Evolutionary conservation across 2,797 vertebrate species (phyloP).

Genomic region (Epinephelus awoara): DNA sequence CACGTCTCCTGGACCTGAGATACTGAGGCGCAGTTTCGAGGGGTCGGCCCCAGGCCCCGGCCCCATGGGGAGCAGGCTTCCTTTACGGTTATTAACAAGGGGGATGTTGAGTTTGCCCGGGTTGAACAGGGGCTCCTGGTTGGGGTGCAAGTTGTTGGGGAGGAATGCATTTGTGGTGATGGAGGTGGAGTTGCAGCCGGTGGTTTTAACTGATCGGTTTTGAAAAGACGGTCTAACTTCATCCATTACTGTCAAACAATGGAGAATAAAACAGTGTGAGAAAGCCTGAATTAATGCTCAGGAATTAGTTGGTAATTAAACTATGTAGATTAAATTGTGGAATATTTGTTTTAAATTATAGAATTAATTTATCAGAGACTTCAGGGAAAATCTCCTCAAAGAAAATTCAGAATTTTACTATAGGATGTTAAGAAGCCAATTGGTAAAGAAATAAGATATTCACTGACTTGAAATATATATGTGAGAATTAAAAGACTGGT

Average conservation of each 20-base stretch:
- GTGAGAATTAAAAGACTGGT: neutral
- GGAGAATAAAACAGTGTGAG: constrained; percentile 81
- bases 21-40: constrained; percentile 83
- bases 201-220: constrained; percentile 90
- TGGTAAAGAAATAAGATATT: neutral
- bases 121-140: constrained; percentile 80
- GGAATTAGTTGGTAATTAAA: constrained; percentile 17
- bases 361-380: constrained; percentile 12
- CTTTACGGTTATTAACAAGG: constrained; percentile 93
- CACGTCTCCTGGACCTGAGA: constrained; percentile 85
- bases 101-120: constrained; percentile 80
- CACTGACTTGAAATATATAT: constrained; percentile 15
- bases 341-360: too few species aligned
- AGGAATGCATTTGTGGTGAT: constrained; percentile 75
- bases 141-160: constrained; percentile 82
- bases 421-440: constrained; percentile 1
- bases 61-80: constrained; percentile 87
- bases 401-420: constrained; percentile 5
- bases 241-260: constrained; percentile 95
- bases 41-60: constrained; percentile 69
- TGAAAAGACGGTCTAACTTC: constrained; percentile 91
- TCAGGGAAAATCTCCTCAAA: constrained; percentile 9
- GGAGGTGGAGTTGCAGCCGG: constrained; percentile 81
- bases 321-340: neutral
- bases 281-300: constrained; percentile 49